Evolutionary conservation across 2,888 invertebrate species (phyloP).

Genomic region (Deilephila porcellus): DNA sequence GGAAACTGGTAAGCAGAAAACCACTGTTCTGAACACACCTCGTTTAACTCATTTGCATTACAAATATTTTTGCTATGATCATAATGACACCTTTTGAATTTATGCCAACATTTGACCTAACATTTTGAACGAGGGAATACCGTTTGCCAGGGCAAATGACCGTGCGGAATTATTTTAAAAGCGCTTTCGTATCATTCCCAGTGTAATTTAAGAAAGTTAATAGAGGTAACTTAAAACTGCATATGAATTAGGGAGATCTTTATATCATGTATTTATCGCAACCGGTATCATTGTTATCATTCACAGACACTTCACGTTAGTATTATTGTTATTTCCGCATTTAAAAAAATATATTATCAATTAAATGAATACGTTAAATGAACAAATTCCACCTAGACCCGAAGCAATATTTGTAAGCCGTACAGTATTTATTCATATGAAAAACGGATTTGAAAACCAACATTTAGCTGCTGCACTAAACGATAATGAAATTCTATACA

Average conservation of each 20-base stretch:
- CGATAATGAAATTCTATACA: too few relatives aligned
- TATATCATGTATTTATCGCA: neutral
- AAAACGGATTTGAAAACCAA: too few relatives aligned
- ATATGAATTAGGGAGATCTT: neutral
- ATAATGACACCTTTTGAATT: conserved; percentile 28
- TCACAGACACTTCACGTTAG: too few relatives aligned
- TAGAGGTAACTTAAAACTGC: neutral
- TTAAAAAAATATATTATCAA: too few relatives aligned
- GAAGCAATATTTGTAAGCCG: too few relatives aligned
- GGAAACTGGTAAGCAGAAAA: neutral
- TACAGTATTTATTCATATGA: too few relatives aligned
- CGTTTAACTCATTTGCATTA: conserved; percentile 26
- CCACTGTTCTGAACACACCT: neutral
- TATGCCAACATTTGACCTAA: conserved; percentile 36
- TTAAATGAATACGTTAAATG: too few relatives aligned
- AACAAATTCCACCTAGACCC: too few relatives aligned
- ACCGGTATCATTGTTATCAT: too few relatives aligned
- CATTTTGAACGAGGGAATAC: conserved; percentile 20
- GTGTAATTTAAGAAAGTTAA: neutral
- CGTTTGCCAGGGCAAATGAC: conserved; percentile 4
- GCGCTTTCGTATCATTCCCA: neutral
- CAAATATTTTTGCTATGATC: conserved; percentile 26
- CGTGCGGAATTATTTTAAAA: conserved; percentile 3
- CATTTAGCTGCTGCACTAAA: too few relatives aligned
- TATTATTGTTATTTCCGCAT: too few relatives aligned